Base-by-base conservation (phyloP, 2,113 vertebrate genomes). In the Chascanopsetta lugubris region DNA sequence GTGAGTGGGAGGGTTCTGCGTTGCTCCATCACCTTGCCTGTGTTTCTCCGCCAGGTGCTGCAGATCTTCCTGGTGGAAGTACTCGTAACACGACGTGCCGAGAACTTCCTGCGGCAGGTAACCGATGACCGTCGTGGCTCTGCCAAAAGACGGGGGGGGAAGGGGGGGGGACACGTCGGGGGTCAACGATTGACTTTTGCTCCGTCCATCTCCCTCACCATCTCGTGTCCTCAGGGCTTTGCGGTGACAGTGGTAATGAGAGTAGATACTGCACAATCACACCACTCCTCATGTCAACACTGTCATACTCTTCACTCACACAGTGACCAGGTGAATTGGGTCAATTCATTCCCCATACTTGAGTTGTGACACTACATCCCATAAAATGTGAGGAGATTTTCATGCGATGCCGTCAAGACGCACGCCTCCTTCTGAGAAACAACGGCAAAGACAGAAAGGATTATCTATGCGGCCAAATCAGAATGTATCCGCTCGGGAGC, bases 81-180 rank as follows among this genome's bases (percentile, higher is more conserved):
- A 96, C 73, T 97, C 95, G 2, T 97, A 97, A 82, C 95, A 97
- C 6, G 95, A 97, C 2, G 94, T 95, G 65, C 95, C 94, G 2
- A 97, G 91, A 29, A 97, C 90, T 76, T 97, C 95, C 84, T 97
- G 95, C 2, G 95, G 95, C 61, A 97, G 82, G 69, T 95, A 97
- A 13, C 94, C 95, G 21, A 95, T 91, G 82, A 96, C 77, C 2
- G 92, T 92, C 22, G 94, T 96, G 42, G 94, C 94, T 43, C 94
- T 96, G 86, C 34, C n/a, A n/a, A n/a, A n/a, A n/a, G n/a, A n/a
- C n/a, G n/a, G n/a, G n/a, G n/a, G 47, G 15, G 9, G 26, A 34
- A 40, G 5, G 61, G 27, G 42, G 32, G 18, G 21, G 0, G 29
- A 21, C 3, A 20, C 3, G 42, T 20, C 12, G 6, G 15, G 25